phyloP scores from a whole-genome alignment of 64 coral and sea anemone species.

The Exaiptasia diaphana region DNA sequence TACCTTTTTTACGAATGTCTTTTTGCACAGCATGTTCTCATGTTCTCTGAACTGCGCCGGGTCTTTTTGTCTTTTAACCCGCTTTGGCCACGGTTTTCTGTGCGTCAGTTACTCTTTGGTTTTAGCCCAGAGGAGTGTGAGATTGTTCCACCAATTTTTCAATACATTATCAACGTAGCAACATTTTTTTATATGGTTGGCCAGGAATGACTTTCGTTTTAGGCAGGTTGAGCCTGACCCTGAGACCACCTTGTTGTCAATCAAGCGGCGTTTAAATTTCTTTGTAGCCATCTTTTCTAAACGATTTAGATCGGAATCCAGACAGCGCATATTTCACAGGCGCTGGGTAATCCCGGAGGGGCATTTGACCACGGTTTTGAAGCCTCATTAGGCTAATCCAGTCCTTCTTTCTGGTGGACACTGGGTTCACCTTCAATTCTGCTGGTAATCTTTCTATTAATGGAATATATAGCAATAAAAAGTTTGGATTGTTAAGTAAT shows the following conservation, averaged over 20 bases:
- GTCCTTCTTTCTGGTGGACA: too few species aligned
- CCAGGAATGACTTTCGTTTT: slow-evolving; percentile 28
- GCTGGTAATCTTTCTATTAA: too few species aligned
- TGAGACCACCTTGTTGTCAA: neutral
- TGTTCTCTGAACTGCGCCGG: neutral
- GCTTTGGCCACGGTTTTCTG: neutral
- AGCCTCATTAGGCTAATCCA: too few species aligned
- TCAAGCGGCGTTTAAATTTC: neutral
- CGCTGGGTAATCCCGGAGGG: neutral
- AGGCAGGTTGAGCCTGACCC: neutral
- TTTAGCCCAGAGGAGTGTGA: neutral
- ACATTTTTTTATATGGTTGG: slow-evolving; percentile 15
- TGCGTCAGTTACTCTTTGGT: slow-evolving; percentile 33
- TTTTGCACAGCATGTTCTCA: neutral
- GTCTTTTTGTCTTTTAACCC: neutral
- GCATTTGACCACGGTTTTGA: too few species aligned
- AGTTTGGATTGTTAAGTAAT: too few species aligned
- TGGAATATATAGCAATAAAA: too few species aligned
- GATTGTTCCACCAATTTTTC: neutral
- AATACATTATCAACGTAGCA: neutral
- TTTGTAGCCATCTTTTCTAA: neutral
- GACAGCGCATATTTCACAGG: neutral
- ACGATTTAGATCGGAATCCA: neutral
- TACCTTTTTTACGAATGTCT: slow-evolving; percentile 17
- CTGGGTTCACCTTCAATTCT: too few species aligned